Percentiles rank a stretch among this genome's conserved stretches.
phyloP scores from a whole-genome alignment of 2,797 vertebrate species.

The Falco columbarius region DNA sequence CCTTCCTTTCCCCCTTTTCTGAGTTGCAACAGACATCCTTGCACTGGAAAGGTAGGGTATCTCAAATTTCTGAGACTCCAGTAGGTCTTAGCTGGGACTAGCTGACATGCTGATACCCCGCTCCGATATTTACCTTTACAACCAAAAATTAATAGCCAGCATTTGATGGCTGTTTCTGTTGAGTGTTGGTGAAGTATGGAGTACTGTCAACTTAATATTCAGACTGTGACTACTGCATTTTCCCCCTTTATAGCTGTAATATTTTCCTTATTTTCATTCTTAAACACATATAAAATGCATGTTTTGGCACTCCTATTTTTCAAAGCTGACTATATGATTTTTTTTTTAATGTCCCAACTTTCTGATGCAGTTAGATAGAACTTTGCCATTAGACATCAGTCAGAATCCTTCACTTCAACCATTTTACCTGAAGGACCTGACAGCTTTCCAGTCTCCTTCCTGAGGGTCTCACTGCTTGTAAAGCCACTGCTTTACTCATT shows the following conservation, averaged over 20 bases:
- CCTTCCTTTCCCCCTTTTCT: background rate
- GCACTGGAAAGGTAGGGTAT: background rate
- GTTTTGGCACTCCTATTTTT: background rate
- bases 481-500: background rate
- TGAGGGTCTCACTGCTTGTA: background rate
- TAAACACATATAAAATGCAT: background rate
- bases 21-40: background rate
- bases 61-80: background rate
- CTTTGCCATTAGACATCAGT: background rate
- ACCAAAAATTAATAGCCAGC: background rate
- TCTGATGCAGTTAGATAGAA: background rate
- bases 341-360: background rate
- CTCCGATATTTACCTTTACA: background rate
- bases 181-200: background rate
- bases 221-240: background rate
- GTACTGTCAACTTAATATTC: background rate
- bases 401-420: background rate
- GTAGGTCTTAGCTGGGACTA: background rate
- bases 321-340: background rate
- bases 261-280: background rate
- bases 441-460: background rate
- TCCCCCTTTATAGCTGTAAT: background rate
- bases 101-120: background rate
- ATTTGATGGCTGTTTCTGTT: background rate
- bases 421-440: background rate